These are phyloP conservation scores for Leucoma salicis DNA, from an alignment of 2,888 invertebrate genomes.

Conservation along the genomic window DNA sequence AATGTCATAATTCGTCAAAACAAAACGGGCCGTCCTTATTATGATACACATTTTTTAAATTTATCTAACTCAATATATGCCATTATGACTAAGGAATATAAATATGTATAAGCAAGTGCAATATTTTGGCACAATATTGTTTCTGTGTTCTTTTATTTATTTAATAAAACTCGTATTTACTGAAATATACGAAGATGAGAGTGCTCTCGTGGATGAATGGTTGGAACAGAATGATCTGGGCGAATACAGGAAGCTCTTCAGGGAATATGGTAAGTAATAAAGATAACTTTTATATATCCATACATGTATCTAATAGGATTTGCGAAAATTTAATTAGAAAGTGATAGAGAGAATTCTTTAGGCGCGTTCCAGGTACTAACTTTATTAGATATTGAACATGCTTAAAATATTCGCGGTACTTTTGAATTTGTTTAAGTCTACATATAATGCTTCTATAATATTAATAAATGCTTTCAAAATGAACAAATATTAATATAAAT, in stretches of 20 bases:
- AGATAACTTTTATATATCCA: neutral
- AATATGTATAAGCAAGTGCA: constrained; percentile 64
- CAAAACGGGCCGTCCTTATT: constrained; percentile 36
- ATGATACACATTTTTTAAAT: constrained; percentile 23
- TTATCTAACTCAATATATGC: constrained; percentile 29
- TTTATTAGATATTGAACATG: too few relatives aligned
- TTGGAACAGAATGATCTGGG: constrained; percentile 87
- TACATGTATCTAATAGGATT: too few relatives aligned
- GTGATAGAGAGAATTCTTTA: too few relatives aligned
- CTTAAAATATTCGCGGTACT: too few relatives aligned
- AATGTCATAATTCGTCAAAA: constrained; percentile 15
- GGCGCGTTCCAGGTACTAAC: constrained; percentile 22
- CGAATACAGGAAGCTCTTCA: constrained; percentile 86
- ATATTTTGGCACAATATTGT: constrained; percentile 55
- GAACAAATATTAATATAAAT: too few relatives aligned
- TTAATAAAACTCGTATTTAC: constrained; percentile 59
- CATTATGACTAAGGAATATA: constrained; percentile 53
- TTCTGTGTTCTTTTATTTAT: constrained; percentile 62
- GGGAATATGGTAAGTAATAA: constrained; percentile 85
- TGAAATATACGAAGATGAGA: constrained; percentile 76
- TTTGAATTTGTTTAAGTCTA: too few relatives aligned
- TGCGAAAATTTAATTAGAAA: too few relatives aligned
- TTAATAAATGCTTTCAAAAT: too few relatives aligned
- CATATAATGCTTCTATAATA: too few relatives aligned
- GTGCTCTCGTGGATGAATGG: constrained; percentile 87